These are phyloP conservation scores for Hypomecis atomaria DNA, from an alignment of 2,888 invertebrate genomes.

Conservation along the genomic window DNA sequence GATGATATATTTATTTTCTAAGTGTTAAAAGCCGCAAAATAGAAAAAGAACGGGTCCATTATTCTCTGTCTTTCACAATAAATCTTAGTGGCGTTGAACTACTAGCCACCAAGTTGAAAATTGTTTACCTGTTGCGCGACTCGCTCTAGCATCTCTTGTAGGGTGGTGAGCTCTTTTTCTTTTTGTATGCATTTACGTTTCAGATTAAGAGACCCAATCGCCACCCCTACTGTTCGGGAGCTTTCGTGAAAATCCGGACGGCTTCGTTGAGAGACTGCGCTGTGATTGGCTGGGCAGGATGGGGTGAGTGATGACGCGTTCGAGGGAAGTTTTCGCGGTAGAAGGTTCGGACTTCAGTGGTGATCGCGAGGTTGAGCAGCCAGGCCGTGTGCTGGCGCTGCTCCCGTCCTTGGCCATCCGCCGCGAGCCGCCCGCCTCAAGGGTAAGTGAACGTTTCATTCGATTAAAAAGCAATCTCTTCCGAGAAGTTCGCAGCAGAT, in stretches of 20 bases:
- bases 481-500: slow-evolving; percentile 61
- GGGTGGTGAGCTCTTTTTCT: slow-evolving; percentile 66
- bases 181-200: slow-evolving; percentile 83
- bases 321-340: slow-evolving; percentile 81
- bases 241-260: slow-evolving; percentile 65
- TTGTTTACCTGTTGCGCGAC: slow-evolving; percentile 77
- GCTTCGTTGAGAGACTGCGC: slow-evolving; percentile 55
- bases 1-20: slow-evolving; percentile 6
- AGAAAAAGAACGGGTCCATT: slow-evolving; percentile 28
- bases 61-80: slow-evolving; percentile 26
- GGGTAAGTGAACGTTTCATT: slow-evolving; percentile 81
- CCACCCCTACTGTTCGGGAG: slow-evolving; percentile 70
- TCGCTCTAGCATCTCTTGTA: slow-evolving; percentile 67
- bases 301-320: slow-evolving; percentile 80
- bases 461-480: slow-evolving; percentile 83
- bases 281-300: slow-evolving; percentile 69
- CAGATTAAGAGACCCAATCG: slow-evolving; percentile 84
- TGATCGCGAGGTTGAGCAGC: slow-evolving; percentile 70
- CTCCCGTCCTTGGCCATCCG: slow-evolving; percentile 58
- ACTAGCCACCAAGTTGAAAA: slow-evolving; percentile 47
- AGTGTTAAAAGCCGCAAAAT: slow-evolving; percentile 15
- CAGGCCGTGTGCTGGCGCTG: slow-evolving; percentile 68
- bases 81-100: slow-evolving; percentile 26
- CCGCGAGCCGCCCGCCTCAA: slow-evolving; percentile 64
- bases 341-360: slow-evolving; percentile 70